These are phyloP conservation scores for Ailurus styani DNA, from an alignment of 2,113 vertebrate genomes.

Conservation along the genomic window DNA sequence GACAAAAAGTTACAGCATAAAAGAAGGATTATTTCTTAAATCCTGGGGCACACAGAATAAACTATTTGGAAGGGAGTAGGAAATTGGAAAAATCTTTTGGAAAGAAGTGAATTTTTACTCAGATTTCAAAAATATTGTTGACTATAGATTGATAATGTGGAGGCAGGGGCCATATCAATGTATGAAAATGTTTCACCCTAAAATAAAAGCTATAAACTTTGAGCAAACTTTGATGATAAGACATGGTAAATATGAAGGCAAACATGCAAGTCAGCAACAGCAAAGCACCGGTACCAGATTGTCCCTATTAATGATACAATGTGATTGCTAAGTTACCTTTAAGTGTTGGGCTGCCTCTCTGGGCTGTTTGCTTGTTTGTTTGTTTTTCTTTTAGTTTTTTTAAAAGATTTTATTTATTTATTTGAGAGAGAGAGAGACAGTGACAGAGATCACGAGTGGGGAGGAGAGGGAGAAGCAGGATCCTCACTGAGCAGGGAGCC, in stretches of 20 bases:
- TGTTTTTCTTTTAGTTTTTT: too few species aligned
- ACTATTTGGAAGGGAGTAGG: not conserved
- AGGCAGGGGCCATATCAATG: not conserved
- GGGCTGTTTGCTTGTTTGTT: not conserved
- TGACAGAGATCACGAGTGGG: not conserved
- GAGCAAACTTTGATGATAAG: not conserved
- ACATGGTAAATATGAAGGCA: not conserved
- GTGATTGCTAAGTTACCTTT: too few species aligned
- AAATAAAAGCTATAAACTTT: not conserved
- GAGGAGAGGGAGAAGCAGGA: not conserved
- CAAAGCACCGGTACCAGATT: not conserved
- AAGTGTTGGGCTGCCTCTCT: not conserved
- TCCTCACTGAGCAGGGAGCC: not conserved
- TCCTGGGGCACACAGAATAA: not conserved
- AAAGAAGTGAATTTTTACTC: not conserved
- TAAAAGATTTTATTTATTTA: not conserved
- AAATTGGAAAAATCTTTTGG: not conserved
- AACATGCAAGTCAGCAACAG: not conserved
- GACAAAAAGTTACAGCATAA: not conserved
- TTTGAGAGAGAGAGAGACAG: not conserved
- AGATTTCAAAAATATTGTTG: not conserved
- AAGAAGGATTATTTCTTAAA: slow-evolving; percentile 5
- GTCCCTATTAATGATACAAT: too few species aligned
- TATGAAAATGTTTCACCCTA: not conserved
- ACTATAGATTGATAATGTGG: not conserved